phyloP scores from a whole-genome alignment of 2,113 vertebrate genomes.

The Scytalopus superciliaris region DNA sequence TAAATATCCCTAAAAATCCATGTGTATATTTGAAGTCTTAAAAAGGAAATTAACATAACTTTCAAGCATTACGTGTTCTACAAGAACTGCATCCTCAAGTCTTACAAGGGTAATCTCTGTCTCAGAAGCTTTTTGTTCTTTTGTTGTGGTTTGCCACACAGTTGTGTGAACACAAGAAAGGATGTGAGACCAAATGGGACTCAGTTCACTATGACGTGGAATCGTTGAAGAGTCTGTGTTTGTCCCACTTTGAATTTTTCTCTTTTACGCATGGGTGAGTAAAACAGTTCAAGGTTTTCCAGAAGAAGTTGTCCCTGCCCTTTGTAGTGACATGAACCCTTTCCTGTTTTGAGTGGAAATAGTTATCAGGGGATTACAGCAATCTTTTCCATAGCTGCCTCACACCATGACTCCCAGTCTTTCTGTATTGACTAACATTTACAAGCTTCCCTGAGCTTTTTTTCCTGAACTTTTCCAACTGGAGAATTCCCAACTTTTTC shows the following conservation, averaged over 20 bases:
- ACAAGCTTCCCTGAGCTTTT: background rate
- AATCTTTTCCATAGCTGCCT: background rate
- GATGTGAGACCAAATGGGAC: background rate
- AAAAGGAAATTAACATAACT: background rate
- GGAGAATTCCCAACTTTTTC: background rate
- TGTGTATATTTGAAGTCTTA: background rate
- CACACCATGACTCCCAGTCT: background rate
- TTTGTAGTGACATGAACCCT: background rate
- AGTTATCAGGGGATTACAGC: background rate
- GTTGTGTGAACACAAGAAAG: background rate
- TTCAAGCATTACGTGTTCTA: background rate
- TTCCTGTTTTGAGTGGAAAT: constrained; percentile 27
- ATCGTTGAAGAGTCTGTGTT: background rate
- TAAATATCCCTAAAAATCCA: background rate
- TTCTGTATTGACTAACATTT: background rate
- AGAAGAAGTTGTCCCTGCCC: background rate
- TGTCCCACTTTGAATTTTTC: background rate
- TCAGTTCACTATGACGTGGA: background rate
- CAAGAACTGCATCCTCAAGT: background rate
- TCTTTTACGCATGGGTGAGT: background rate
- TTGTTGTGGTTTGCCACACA: background rate
- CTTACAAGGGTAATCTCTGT: background rate
- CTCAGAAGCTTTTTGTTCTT: background rate
- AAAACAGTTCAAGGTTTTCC: background rate
- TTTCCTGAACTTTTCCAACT: background rate